These are phyloP conservation scores for Gambusia holbrooki DNA, from an alignment of 2,113 vertebrate genomes.

Conservation along the genomic window DNA sequence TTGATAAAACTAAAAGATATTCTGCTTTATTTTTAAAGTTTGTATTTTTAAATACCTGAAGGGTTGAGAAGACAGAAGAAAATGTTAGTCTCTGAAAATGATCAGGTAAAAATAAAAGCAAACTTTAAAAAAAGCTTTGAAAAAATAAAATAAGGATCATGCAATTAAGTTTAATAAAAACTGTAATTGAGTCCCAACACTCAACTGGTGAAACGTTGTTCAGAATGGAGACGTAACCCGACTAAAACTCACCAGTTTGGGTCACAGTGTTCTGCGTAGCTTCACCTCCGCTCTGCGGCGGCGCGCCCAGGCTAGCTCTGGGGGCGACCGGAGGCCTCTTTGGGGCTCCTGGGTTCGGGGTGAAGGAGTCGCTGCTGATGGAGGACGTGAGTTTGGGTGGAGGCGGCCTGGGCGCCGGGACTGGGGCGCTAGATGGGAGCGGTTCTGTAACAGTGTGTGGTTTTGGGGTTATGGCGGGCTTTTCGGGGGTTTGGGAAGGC, in stretches of 20 bases:
- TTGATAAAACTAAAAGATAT: too few species aligned
- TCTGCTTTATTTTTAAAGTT: too few species aligned
- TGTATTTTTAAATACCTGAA: too few species aligned
- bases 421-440: slow-evolving; percentile 27
- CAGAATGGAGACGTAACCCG: too few species aligned
- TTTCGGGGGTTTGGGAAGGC: neutral
- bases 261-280: neutral
- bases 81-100: too few species aligned
- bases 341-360: slow-evolving; percentile 32
- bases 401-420: slow-evolving; percentile 82
- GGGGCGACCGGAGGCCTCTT: slow-evolving; percentile 73
- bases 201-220: too few species aligned
- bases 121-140: too few species aligned
- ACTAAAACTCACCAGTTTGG: slow-evolving; percentile 36
- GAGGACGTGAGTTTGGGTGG: slow-evolving; percentile 73
- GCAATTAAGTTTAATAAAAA: too few species aligned
- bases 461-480: slow-evolving; percentile 41
- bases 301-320: slow-evolving; percentile 56
- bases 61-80: too few species aligned
- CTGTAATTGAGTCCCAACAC: too few species aligned
- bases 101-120: too few species aligned
- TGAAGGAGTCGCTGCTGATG: neutral
- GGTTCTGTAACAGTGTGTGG: slow-evolving; percentile 16
- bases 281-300: neutral
- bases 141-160: too few species aligned